Base-by-base conservation (phyloP, 1,140 invertebrate genomes). In the Heliconius melpomene region DNA sequence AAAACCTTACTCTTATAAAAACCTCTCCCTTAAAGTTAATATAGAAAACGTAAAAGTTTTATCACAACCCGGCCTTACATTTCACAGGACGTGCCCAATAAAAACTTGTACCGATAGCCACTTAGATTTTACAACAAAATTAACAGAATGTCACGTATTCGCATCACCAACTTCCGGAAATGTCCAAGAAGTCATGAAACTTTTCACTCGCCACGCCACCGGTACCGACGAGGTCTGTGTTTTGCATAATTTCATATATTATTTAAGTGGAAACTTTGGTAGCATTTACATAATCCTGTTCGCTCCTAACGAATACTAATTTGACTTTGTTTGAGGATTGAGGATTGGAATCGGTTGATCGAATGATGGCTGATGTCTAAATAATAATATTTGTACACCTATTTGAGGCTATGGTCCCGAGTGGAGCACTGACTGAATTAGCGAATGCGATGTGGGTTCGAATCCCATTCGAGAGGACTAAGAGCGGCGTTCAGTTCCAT, bases 241-340 rank as follows among this genome's bases (percentile, higher is more conserved):
- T 88, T 87, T 88, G 83, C 85, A 89, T 87, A 89, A 88, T 89
- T 89, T 86, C 88, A 89, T 88, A 88, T 88, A 89, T 88, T 88
- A 88, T 89, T 86, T 88, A 88, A 89, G 85, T 87, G 80, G 83
- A 78, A 84, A 89, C 78, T 86, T 87, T 72, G 66, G 73, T 72
- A 50, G 81, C 71, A 78, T 89, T 88, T 87, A 79, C 86, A 89
- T 89, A 88, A 89, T 89, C 83, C 77, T 57, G 75, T 60, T 74
- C 77, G 75, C 72, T 71, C 75, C 77, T 74, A 72, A 78, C 76
- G 86, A 84, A 86, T 88, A 87, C 86, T 87, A 85, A 88, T 77
- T 80, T 75, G 54, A 66, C 57, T 66, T 75, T 40, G 75, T 66
- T 66, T 29, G 23, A 66, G 26, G 60, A 66, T 66, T 23, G 23